phyloP scores from a whole-genome alignment of 2,888 invertebrate genomes.

The Schizotus pectinicornis region DNA sequence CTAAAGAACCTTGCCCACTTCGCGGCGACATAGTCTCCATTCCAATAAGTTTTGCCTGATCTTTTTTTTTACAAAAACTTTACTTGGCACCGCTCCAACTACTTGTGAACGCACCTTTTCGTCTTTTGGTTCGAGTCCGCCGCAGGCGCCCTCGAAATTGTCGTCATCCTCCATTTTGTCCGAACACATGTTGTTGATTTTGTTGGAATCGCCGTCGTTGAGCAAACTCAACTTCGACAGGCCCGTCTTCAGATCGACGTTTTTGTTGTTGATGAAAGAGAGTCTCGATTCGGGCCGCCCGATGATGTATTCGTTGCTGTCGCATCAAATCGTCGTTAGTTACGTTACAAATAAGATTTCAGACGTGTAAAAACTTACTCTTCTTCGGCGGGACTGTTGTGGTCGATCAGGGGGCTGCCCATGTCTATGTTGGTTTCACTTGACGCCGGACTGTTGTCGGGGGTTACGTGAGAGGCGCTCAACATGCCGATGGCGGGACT shows the following conservation, averaged over 20 bases:
- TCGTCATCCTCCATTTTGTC: slow-evolving; percentile 35
- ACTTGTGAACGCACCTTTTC: slow-evolving; percentile 50
- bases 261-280: slow-evolving; percentile 51
- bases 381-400: slow-evolving; percentile 50
- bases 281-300: slow-evolving; percentile 54
- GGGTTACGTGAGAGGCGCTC: slow-evolving; percentile 46
- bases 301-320: slow-evolving; percentile 40
- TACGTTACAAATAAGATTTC: slow-evolving; percentile 11
- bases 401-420: slow-evolving; percentile 58
- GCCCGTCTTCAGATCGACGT: slow-evolving; percentile 52
- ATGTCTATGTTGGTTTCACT: slow-evolving; percentile 66
- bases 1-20: no score
- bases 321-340: slow-evolving; percentile 25
- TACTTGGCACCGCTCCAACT: no score
- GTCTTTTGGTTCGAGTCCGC: slow-evolving; percentile 42
- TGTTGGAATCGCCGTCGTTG: slow-evolving; percentile 51
- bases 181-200: slow-evolving; percentile 35
- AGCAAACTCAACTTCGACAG: slow-evolving; percentile 54
- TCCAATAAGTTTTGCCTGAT: no score
- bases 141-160: slow-evolving; percentile 46
- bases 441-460: slow-evolving; percentile 55
- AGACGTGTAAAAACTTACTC: slow-evolving; percentile 43
- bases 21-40: no score
- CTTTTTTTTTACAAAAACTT: no score
- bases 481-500: slow-evolving; percentile 50